Evolutionary conservation across 2,888 invertebrate species (phyloP).

Genomic region (Leptinotarsa rubiginosa): DNA sequence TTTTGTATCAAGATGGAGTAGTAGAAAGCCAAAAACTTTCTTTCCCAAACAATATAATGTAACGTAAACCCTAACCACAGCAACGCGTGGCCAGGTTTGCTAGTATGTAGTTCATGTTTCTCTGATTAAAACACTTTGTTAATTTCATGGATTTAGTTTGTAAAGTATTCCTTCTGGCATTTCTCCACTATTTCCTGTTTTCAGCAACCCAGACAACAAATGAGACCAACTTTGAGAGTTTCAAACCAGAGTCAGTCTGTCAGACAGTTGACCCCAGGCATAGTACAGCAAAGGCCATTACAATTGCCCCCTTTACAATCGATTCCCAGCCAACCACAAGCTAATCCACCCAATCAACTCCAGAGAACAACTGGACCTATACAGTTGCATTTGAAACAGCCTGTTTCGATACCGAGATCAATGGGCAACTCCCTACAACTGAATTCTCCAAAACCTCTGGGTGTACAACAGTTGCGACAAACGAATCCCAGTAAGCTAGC

Average conservation of each 20-base stretch:
- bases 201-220: constrained; percentile 32
- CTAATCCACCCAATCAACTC: constrained; percentile 27
- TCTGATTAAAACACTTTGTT: no score
- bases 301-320: neutral
- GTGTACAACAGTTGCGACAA: neutral
- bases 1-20: no score
- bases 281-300: neutral
- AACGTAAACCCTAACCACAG: no score
- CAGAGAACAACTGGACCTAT: constrained; percentile 6
- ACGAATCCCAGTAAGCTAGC: neutral
- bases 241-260: constrained; percentile 11
- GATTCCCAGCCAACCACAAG: constrained; percentile 24
- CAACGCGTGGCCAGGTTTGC: no score
- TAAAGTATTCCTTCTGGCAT: neutral
- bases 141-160: no score
- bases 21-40: no score
- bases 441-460: constrained; percentile 1
- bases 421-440: constrained; percentile 6
- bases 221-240: constrained; percentile 19
- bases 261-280: constrained; percentile 4
- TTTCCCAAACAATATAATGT: no score
- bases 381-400: constrained; percentile 14
- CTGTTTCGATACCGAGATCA: neutral
- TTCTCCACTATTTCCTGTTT: neutral
- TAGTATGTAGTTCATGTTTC: no score